These are phyloP conservation scores for Oxyruncus cristatus DNA, from an alignment of 2,113 vertebrate genomes.

Conservation along the genomic window DNA sequence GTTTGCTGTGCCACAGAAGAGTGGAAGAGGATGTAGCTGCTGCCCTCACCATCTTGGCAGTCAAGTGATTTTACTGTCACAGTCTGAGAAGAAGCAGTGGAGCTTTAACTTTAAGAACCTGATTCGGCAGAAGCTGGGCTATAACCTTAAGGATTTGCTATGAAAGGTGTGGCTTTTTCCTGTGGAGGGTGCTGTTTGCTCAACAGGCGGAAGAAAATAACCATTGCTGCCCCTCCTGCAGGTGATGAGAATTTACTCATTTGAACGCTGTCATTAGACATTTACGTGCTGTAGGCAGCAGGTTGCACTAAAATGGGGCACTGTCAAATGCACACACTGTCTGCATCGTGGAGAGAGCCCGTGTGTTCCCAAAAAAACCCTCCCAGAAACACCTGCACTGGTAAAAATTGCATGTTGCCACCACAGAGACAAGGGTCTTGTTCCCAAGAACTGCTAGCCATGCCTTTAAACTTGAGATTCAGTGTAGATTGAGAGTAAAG, in stretches of 20 bases:
- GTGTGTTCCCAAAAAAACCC: conserved; percentile 43
- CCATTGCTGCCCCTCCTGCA: conserved; percentile 65
- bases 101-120: conserved; percentile 55
- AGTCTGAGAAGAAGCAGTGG: conserved; percentile 66
- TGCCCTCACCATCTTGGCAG: conserved; percentile 57
- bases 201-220: conserved; percentile 66
- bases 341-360: conserved; percentile 62
- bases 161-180: conserved; percentile 71
- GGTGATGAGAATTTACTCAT: conserved; percentile 71
- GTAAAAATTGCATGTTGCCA: conserved; percentile 69
- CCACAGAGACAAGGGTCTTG: conserved; percentile 64
- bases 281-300: conserved; percentile 64
- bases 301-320: conserved; percentile 50
- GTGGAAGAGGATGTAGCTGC: conserved; percentile 54
- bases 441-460: conserved; percentile 68
- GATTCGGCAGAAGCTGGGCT: conserved; percentile 66
- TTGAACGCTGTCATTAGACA: conserved; percentile 61
- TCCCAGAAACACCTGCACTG: conserved; percentile 61
- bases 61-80: conserved; percentile 64
- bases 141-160: conserved; percentile 69
- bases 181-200: conserved; percentile 68
- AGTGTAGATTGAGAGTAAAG: conserved; percentile 75
- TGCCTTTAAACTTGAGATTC: conserved; percentile 76
- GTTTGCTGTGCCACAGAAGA: conserved; percentile 69
- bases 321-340: conserved; percentile 51